These are phyloP conservation scores for Aromia moschata DNA, from an alignment of 2,888 invertebrate species.

Conservation along the genomic window DNA sequence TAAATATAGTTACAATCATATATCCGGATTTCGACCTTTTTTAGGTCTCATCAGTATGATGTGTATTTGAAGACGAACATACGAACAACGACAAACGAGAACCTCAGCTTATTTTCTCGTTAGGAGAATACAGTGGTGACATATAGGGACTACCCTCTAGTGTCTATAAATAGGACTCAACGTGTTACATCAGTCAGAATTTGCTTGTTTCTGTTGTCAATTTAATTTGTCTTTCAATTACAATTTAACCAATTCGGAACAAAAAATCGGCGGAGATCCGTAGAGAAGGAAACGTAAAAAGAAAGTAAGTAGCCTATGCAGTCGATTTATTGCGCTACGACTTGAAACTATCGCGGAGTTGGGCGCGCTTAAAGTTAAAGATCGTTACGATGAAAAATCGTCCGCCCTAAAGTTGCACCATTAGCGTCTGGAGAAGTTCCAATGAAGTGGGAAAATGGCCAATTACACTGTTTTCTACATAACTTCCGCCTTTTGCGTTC, in stretches of 20 bases:
- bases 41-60: too few species aligned
- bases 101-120: too few species aligned
- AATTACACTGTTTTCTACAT: constrained; percentile 45
- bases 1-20: too few species aligned
- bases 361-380: constrained; percentile 32
- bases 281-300: not conserved
- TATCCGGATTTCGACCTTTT: too few species aligned
- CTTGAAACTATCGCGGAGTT: constrained; percentile 30
- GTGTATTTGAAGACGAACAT: too few species aligned
- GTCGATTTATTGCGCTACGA: constrained; percentile 27
- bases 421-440: constrained; percentile 45
- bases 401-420: constrained; percentile 43
- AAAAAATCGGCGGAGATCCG: not conserved
- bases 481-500: constrained; percentile 28
- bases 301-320: constrained; percentile 4
- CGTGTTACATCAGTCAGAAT: too few species aligned
- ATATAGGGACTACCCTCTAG: too few species aligned
- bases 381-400: constrained; percentile 42
- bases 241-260: constrained; percentile 8
- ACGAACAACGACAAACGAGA: too few species aligned
- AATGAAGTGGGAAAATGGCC: constrained; percentile 45
- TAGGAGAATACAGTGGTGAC: too few species aligned
- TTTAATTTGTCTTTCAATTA: constrained; percentile 13
- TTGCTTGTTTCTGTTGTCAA: too few species aligned
- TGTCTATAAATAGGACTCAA: too few species aligned